phyloP scores from a whole-genome alignment of 92 coral and sea anemone genomes.

The Epizoanthus ramosus region DNA sequence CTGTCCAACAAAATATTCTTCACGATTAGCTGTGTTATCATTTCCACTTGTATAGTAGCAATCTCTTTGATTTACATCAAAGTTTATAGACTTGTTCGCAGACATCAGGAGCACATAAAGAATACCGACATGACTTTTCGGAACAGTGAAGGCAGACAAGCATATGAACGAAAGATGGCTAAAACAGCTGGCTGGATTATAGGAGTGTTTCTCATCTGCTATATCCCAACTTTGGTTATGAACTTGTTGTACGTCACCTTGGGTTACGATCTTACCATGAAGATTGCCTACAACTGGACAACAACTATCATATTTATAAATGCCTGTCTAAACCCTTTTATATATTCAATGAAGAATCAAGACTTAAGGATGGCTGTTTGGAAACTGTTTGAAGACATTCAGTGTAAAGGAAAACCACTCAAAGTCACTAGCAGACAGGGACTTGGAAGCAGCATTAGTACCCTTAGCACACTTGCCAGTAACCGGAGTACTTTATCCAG shows the following conservation, averaged over 20 bases:
- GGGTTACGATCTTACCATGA: constrained; percentile 54
- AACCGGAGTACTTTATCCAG: constrained; percentile 32
- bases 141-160: constrained; percentile 24
- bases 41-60: constrained; percentile 37
- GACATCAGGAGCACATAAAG: constrained; percentile 56
- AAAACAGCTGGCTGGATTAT: constrained; percentile 56
- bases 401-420: constrained; percentile 15
- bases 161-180: constrained; percentile 43
- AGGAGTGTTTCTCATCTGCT: constrained; percentile 48
- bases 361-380: constrained; percentile 63
- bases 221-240: constrained; percentile 52
- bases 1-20: constrained; percentile 41
- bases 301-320: constrained; percentile 70
- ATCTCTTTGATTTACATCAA: constrained; percentile 48
- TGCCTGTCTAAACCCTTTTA: constrained; percentile 67
- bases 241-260: constrained; percentile 44
- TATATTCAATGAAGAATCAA: constrained; percentile 76
- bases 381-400: constrained; percentile 33
- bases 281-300: constrained; percentile 65
- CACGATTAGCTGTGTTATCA: constrained; percentile 42
- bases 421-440: constrained; percentile 11
- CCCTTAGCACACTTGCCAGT: constrained; percentile 32
- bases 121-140: constrained; percentile 13
- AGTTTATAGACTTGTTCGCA: constrained; percentile 59
- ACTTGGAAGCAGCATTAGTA: constrained; percentile 26